phyloP scores from a whole-genome alignment of 1,140 invertebrate species.

The Oryzaephilus surinamensis region DNA sequence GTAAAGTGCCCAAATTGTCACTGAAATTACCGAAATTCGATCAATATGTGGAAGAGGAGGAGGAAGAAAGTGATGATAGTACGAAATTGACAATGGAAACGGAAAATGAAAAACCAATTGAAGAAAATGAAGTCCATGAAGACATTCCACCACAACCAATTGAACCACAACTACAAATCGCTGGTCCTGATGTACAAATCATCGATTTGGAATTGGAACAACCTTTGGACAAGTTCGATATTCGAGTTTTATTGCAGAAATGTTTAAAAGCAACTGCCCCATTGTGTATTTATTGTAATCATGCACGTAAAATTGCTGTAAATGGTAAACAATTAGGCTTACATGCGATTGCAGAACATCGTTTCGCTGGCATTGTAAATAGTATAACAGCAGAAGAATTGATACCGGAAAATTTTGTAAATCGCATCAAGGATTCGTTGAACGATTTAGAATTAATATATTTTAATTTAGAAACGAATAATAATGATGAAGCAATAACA shows the following conservation, averaged over 20 bases:
- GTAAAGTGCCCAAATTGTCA: slow-evolving; percentile 42
- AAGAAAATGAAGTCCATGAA: slow-evolving; percentile 13
- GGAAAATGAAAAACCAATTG: slow-evolving; percentile 10
- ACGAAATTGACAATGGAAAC: slow-evolving; percentile 14
- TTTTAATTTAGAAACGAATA: slow-evolving; percentile 52
- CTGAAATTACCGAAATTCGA: slow-evolving; percentile 32
- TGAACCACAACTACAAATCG: slow-evolving; percentile 32
- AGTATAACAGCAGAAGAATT: slow-evolving; percentile 61
- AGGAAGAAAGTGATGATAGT: slow-evolving; percentile 38
- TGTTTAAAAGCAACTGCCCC: slow-evolving; percentile 56
- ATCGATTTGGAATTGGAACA: slow-evolving; percentile 64
- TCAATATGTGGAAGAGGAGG: slow-evolving; percentile 40
- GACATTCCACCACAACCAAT: slow-evolving; percentile 10
- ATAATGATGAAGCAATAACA: slow-evolving; percentile 37
- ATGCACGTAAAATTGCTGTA: slow-evolving; percentile 68
- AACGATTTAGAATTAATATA: slow-evolving; percentile 48
- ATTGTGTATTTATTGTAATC: slow-evolving; percentile 71
- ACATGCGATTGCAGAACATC: slow-evolving; percentile 66
- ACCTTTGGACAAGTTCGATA: slow-evolving; percentile 58
- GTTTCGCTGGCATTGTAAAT: slow-evolving; percentile 59
- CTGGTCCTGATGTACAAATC: slow-evolving; percentile 49
- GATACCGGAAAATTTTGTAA: slow-evolving; percentile 58
- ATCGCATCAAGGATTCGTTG: slow-evolving; percentile 52
- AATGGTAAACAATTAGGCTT: slow-evolving; percentile 67
- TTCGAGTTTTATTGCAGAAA: slow-evolving; percentile 57